Evolutionary conservation across 2,888 invertebrate species (phyloP).

Genomic region (Copidosoma aretas): DNA sequence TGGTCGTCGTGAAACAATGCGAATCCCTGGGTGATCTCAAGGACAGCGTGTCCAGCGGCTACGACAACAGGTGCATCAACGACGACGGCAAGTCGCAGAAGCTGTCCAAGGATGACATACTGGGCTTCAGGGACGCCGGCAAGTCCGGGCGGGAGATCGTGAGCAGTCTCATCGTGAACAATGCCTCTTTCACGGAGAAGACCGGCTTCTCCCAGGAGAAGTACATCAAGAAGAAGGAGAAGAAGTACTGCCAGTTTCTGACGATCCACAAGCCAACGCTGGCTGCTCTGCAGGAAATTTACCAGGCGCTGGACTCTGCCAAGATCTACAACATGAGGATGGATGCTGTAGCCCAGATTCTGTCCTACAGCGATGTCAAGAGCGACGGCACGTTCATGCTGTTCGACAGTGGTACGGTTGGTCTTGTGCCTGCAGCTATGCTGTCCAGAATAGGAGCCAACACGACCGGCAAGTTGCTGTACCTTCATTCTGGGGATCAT

Average conservation of each 20-base stretch:
- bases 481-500: slow-evolving; percentile 82
- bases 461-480: slow-evolving; percentile 72
- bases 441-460: slow-evolving; percentile 76
- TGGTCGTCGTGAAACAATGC: slow-evolving; percentile 65
- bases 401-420: slow-evolving; percentile 89
- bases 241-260: slow-evolving; percentile 87
- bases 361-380: slow-evolving; percentile 82
- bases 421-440: slow-evolving; percentile 82
- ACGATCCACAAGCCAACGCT: slow-evolving; percentile 82
- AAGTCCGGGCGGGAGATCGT: slow-evolving; percentile 83
- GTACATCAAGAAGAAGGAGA: slow-evolving; percentile 93
- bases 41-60: slow-evolving; percentile 71
- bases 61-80: slow-evolving; percentile 83
- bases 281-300: slow-evolving; percentile 82
- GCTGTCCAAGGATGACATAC: slow-evolving; percentile 82
- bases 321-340: slow-evolving; percentile 80
- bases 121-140: slow-evolving; percentile 77
- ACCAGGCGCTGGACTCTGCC: slow-evolving; percentile 78
- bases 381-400: slow-evolving; percentile 79
- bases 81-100: slow-evolving; percentile 84
- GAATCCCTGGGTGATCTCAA: slow-evolving; percentile 71
- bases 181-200: slow-evolving; percentile 87
- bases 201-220: slow-evolving; percentile 94
- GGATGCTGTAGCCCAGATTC: slow-evolving; percentile 88
- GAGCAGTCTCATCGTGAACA: slow-evolving; percentile 86